Percentiles rank a stretch among this genome's conserved stretches.
phyloP scores from a whole-genome alignment of 2,888 invertebrate genomes.

The Amiota minor region DNA sequence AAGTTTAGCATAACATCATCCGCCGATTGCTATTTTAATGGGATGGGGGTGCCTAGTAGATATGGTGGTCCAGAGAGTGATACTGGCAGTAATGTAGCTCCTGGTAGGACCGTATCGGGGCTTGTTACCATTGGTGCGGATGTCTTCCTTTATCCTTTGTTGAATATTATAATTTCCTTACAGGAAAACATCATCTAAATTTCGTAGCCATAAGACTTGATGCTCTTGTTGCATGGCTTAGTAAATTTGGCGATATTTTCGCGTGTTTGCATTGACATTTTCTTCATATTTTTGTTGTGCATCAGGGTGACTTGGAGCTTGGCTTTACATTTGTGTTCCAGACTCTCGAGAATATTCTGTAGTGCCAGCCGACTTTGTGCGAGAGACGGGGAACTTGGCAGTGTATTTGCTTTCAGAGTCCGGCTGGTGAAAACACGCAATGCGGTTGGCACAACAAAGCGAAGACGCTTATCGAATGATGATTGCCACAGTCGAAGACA shows the following conservation, averaged over 20 bases:
- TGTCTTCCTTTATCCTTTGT: constrained; percentile 45
- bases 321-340: constrained; percentile 95
- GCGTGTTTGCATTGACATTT: constrained; percentile 87
- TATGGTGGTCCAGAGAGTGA: too few relatives aligned
- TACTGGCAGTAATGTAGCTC: too few relatives aligned
- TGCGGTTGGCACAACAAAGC: constrained; percentile 96
- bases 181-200: constrained; percentile 58
- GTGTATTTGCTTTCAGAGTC: constrained; percentile 97
- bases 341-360: constrained; percentile 94
- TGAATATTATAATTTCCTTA: too few relatives aligned
- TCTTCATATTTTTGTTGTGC: constrained; percentile 78
- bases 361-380: constrained; percentile 99
- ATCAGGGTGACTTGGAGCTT: constrained; percentile 77
- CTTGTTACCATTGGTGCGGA: too few relatives aligned
- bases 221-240: constrained; percentile 88
- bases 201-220: constrained; percentile 90
- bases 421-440: constrained; percentile 94
- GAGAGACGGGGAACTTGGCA: constrained; percentile 96
- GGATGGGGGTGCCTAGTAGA: too few relatives aligned
- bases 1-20: too few relatives aligned
- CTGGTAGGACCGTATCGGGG: too few relatives aligned
- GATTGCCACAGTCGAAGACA: constrained; percentile 96
- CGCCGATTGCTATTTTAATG: too few relatives aligned
- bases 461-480: constrained; percentile 95
- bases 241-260: constrained; percentile 86